Conservation (phyloP, 2,888 invertebrate species). For the Brachyptera putata region DNA sequence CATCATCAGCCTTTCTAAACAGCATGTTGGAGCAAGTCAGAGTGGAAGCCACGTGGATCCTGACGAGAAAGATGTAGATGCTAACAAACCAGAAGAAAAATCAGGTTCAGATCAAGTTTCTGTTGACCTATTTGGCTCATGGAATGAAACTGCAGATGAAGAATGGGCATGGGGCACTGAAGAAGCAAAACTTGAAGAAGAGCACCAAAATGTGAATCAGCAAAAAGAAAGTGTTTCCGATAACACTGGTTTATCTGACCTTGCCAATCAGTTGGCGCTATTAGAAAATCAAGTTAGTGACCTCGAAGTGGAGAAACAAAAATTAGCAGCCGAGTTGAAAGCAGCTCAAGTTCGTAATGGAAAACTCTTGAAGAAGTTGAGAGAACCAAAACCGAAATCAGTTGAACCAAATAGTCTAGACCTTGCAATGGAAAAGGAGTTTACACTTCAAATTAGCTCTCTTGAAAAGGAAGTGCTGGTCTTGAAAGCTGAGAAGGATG, state of each 20-base stretch:
- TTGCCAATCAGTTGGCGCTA: conserved; percentile 50
- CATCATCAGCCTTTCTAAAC: no score
- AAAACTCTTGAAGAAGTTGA: conserved; percentile 78
- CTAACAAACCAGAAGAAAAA: neutral
- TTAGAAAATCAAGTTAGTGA: conserved; percentile 56
- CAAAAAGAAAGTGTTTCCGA: conserved; percentile 31
- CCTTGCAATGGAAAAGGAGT: conserved; percentile 73
- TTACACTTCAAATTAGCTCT: conserved; percentile 61
- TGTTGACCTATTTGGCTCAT: neutral
- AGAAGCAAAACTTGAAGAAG: conserved; percentile 50
- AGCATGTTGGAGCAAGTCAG: no score
- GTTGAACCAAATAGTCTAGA: conserved; percentile 62
- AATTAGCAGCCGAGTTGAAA: conserved; percentile 58
- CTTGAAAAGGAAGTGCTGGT: conserved; percentile 64
- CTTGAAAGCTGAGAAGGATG: conserved; percentile 53
- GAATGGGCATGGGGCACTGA: conserved; percentile 59
- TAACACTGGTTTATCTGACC: conserved; percentile 30
- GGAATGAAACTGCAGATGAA: conserved; percentile 44
- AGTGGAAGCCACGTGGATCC: no score
- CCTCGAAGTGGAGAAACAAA: conserved; percentile 55
- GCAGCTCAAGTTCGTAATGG: conserved; percentile 64
- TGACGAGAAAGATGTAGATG: neutral
- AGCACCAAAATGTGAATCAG: conserved; percentile 41
- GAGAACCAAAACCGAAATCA: conserved; percentile 50
- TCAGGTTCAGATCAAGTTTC: no score